Conservation (phyloP, 1,140 invertebrate species). For the fruit fly (Drosophila melanogaster) region DNA sequence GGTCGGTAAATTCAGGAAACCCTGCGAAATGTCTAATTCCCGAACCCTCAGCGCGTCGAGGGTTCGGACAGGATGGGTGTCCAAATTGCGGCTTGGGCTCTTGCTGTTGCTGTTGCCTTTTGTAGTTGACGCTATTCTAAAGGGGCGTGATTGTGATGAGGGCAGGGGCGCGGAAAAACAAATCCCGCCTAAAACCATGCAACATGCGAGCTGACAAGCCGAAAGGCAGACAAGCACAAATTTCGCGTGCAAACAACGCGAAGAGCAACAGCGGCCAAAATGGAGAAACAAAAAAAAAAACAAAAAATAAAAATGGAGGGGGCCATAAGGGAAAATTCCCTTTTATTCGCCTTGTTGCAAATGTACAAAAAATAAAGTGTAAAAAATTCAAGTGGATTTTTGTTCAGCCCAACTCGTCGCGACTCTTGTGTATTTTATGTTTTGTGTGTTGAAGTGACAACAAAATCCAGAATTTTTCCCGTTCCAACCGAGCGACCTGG, state of each 20-base stretch:
- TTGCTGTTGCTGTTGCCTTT: conserved; percentile 57
- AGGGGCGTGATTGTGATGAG: conserved; percentile 3
- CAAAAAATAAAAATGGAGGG: not conserved
- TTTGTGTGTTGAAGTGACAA: conserved; percentile 81
- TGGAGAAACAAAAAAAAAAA: not conserved
- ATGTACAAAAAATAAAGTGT: conserved; percentile 81
- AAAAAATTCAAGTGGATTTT: conserved; percentile 83
- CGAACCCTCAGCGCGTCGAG: conserved; percentile 21
- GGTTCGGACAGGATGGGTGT: conserved; percentile 42
- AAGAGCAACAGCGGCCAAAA: conserved; percentile 13
- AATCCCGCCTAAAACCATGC: conserved; percentile 81
- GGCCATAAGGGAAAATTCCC: conserved; percentile 27
- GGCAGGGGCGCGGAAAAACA: conserved; percentile 42
- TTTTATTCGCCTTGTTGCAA: conserved; percentile 48
- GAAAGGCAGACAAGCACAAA: conserved; percentile 82
- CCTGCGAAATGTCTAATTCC: conserved; percentile 44
- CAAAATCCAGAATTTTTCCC: conserved; percentile 75
- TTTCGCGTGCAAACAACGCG: conserved; percentile 78
- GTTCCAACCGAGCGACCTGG: conserved; percentile 19
- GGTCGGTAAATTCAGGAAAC: conserved; percentile 4
- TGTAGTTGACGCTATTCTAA: conserved; percentile 60
- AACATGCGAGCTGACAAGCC: conserved; percentile 82
- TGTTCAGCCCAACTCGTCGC: conserved; percentile 51
- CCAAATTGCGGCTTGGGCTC: conserved; percentile 71
- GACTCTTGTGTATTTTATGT: conserved; percentile 56